Conservation (phyloP, 2,797 vertebrate genomes). For the Chanos chanos region DNA sequence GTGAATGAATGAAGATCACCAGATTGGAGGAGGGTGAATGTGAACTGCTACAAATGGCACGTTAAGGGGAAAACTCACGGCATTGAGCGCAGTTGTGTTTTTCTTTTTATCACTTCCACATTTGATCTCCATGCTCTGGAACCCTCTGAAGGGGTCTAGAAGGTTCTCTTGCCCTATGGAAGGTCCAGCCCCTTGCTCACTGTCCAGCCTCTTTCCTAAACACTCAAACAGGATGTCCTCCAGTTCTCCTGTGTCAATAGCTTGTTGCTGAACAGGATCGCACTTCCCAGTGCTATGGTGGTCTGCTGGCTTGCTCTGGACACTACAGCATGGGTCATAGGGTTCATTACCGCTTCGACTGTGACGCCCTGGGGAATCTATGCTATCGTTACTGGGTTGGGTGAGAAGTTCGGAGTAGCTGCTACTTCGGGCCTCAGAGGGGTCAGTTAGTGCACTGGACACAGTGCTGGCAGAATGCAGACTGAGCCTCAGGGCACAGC, state of each 20-base stretch:
- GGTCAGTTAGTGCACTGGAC: conserved; percentile 66
- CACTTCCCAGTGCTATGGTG: conserved; percentile 30
- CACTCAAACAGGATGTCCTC: conserved; percentile 54
- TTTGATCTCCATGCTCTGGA: conserved; percentile 51
- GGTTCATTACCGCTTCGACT: conserved; percentile 27
- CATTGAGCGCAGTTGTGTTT: conserved; percentile 81
- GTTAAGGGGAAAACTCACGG: conserved; percentile 76
- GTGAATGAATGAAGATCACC: not conserved
- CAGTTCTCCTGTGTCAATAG: conserved; percentile 52
- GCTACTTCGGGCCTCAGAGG: conserved; percentile 59
- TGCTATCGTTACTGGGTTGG: conserved; percentile 38
- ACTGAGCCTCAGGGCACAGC: conserved; percentile 60
- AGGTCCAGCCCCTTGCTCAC: conserved; percentile 23
- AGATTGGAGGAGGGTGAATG: no score
- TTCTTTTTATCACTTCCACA: conserved; percentile 70
- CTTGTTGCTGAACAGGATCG: conserved; percentile 45
- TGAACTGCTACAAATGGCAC: no score
- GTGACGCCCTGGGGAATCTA: conserved; percentile 21
- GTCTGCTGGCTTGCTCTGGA: conserved; percentile 18
- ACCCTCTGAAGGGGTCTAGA: conserved; percentile 45
- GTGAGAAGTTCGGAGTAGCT: conserved; percentile 57
- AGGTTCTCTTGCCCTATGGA: conserved; percentile 36
- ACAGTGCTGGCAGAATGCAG: conserved; percentile 64
- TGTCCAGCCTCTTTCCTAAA: conserved; percentile 37
- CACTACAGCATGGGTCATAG: not conserved